These are phyloP conservation scores for Gavia stellata DNA, from an alignment of 2,113 vertebrate genomes.

Conservation along the genomic window DNA sequence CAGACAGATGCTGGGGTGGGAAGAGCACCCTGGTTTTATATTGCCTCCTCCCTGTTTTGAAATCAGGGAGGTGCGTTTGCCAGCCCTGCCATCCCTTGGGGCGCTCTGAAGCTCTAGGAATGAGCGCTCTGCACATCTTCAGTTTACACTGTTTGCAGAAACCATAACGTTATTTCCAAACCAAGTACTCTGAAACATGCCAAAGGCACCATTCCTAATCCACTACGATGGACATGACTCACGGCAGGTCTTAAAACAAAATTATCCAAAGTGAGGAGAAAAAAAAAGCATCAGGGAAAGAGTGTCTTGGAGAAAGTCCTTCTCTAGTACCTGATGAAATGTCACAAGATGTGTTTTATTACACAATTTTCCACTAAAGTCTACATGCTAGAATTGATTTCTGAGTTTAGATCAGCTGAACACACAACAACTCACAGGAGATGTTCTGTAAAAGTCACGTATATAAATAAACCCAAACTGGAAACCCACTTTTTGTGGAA, in stretches of 20 bases:
- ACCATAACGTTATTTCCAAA: slow-evolving; percentile 52
- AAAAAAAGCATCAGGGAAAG: slow-evolving; percentile 16
- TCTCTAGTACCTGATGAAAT: slow-evolving; percentile 49
- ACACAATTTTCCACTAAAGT: slow-evolving; percentile 18
- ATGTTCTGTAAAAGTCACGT: background rate
- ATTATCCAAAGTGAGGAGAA: slow-evolving; percentile 2
- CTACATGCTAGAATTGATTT: slow-evolving; percentile 2
- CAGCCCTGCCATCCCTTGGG: background rate
- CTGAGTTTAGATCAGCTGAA: slow-evolving; percentile 10
- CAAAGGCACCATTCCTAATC: slow-evolving; percentile 62
- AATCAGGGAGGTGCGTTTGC: background rate
- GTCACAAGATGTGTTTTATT: slow-evolving; percentile 29
- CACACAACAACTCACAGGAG: background rate
- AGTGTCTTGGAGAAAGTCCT: slow-evolving; percentile 37
- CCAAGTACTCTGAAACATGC: slow-evolving; percentile 37
- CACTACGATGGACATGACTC: slow-evolving; percentile 50
- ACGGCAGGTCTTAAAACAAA: slow-evolving; percentile 48
- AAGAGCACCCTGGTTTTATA: background rate
- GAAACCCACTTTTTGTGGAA: background rate
- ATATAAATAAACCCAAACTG: background rate
- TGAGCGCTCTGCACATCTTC: slow-evolving; percentile 21
- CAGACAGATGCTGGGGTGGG: rapidly evolving
- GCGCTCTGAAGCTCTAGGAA: slow-evolving; percentile 15
- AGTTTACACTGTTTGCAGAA: slow-evolving; percentile 45
- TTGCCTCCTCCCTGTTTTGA: background rate